Evolutionary conservation across 1,140 invertebrate species (phyloP).

Genomic region (Drosophila kanapiae): DNA sequence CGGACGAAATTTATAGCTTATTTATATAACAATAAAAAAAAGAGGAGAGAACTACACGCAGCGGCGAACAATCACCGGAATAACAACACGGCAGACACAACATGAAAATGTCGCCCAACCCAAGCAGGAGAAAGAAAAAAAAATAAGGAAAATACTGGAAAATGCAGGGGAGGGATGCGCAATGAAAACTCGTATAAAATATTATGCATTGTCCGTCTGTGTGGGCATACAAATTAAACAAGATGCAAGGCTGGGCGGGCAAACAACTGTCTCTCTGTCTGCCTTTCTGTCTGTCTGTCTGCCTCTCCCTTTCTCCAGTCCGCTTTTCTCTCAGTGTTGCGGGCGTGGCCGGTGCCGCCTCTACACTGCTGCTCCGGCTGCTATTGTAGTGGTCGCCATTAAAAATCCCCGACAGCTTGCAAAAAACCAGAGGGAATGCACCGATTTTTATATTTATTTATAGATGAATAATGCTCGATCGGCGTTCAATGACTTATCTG

Average conservation of each 20-base stretch:
- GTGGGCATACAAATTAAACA: conserved; percentile 71
- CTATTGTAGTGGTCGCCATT: conserved; percentile 56
- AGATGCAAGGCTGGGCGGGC: conserved; percentile 65
- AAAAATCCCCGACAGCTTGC: conserved; percentile 66
- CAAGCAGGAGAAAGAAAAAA: conserved; percentile 28
- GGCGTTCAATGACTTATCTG: conserved; percentile 51
- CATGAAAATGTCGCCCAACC: conserved; percentile 54
- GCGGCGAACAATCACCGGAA: conserved; percentile 60
- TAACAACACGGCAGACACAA: conserved; percentile 72
- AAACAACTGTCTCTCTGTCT: conserved; percentile 35
- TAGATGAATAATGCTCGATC: conserved; percentile 53
- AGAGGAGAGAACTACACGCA: conserved; percentile 35
- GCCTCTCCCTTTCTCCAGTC: neutral
- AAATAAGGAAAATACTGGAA: conserved; percentile 13
- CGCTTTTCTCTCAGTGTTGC: conserved; percentile 26
- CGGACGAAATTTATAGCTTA: conserved; percentile 73
- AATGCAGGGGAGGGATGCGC: neutral
- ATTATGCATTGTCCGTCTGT: conserved; percentile 53
- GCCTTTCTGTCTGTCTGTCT: neutral
- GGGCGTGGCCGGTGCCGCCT: conserved; percentile 39
- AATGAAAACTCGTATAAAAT: conserved; percentile 47
- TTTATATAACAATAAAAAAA: conserved; percentile 74
- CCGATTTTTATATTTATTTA: conserved; percentile 50
- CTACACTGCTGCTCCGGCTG: conserved; percentile 14
- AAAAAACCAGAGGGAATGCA: conserved; percentile 48